These are phyloP conservation scores for Oryzias dopingdopingensis DNA, from an alignment of 2,797 vertebrate species.

Conservation along the genomic window DNA sequence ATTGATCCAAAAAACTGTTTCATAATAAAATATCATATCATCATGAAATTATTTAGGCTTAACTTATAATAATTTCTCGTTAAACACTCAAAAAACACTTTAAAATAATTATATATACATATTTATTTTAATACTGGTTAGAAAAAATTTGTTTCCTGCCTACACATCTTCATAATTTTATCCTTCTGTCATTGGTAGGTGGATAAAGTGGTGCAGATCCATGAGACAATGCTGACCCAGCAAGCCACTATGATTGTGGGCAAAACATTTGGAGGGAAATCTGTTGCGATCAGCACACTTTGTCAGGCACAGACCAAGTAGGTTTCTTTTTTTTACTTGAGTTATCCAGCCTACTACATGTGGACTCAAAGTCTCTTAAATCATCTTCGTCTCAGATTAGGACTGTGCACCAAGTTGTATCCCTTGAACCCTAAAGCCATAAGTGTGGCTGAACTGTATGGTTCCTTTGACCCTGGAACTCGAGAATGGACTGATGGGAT, in stretches of 20 bases:
- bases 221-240: conserved; percentile 96
- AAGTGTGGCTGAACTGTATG: conserved; percentile 94
- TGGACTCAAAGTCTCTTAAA: conserved; percentile 2
- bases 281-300: conserved; percentile 92
- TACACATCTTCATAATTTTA: not conserved
- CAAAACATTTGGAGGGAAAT: conserved; percentile 95
- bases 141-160: conserved; percentile 1
- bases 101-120: too few relatives aligned
- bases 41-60: too few relatives aligned
- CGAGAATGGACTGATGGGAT: conserved; percentile 97
- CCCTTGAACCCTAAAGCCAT: conserved; percentile 93
- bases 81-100: too few relatives aligned
- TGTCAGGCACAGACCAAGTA: conserved; percentile 95
- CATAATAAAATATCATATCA: not conserved
- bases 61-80: too few relatives aligned
- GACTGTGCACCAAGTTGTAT: conserved; percentile 87
- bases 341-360: not conserved
- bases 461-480: conserved; percentile 89
- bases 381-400: conserved; percentile 77
- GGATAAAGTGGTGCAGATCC: conserved; percentile 98
- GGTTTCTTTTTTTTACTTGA: conserved; percentile 45
- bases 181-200: conserved; percentile 74
- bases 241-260: conserved; percentile 98
- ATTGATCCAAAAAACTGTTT: not conserved
- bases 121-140: not conserved